Percentiles rank a stretch among this genome's conserved stretches.
Evolutionary conservation across 2,797 vertebrate species (phyloP).

Genomic region (Phylloscopus collybita): DNA sequence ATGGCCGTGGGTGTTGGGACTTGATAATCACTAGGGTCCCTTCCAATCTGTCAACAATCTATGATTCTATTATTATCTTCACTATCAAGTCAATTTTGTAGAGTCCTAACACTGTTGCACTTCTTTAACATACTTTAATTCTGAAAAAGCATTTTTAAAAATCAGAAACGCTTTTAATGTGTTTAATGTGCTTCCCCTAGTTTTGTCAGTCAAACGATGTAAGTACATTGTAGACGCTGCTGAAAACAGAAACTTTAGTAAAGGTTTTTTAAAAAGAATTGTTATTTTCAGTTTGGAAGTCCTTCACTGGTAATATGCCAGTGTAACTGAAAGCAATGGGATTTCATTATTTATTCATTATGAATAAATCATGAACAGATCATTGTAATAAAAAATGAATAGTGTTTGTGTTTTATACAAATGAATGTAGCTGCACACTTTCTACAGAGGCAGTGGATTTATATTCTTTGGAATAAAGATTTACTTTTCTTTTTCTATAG

Average conservation of each 20-base stretch:
- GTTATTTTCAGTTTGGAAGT: background rate
- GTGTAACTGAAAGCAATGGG: background rate
- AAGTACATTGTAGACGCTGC: background rate
- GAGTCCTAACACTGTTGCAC: background rate
- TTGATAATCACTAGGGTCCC: background rate
- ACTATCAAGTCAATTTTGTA: background rate
- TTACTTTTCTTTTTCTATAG: background rate
- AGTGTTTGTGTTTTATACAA: background rate
- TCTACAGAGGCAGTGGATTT: background rate
- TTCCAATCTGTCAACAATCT: background rate
- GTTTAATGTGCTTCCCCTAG: background rate
- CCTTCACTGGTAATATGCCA: background rate
- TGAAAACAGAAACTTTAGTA: background rate
- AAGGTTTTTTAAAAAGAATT: background rate
- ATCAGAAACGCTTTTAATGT: background rate
- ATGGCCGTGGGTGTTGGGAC: background rate
- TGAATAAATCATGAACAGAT: background rate
- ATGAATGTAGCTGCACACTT: background rate
- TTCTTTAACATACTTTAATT: background rate
- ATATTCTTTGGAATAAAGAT: background rate
- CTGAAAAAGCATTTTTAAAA: background rate
- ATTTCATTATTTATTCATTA: background rate
- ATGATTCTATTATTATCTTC: background rate
- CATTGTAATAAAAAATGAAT: background rate
- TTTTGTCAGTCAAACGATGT: background rate